Evolutionary conservation across 2,888 invertebrate species (phyloP).

Genomic region (Sphaeridia pumilis): DNA sequence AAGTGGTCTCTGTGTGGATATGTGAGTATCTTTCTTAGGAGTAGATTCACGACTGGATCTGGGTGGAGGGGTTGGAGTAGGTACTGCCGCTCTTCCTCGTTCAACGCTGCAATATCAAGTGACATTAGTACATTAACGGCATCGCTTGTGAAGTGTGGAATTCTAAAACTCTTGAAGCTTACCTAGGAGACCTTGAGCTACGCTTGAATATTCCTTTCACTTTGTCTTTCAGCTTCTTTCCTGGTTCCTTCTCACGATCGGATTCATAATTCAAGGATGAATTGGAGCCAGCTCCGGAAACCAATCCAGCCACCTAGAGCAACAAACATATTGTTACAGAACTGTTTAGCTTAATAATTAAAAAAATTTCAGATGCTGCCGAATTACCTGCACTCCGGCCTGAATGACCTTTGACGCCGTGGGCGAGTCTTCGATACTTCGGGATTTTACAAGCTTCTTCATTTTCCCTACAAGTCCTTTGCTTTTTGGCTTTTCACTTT

Average conservation of each 20-base stretch:
- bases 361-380: background rate
- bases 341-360: background rate
- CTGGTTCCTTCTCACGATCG: slow-evolving; percentile 43
- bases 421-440: slow-evolving; percentile 58
- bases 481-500: slow-evolving; percentile 74
- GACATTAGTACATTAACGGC: background rate
- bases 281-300: slow-evolving; percentile 58
- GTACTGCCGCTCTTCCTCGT: slow-evolving; percentile 18
- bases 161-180: background rate
- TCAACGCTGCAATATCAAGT: slow-evolving; percentile 26
- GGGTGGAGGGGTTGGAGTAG: slow-evolving; percentile 15
- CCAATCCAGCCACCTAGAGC: slow-evolving; percentile 37
- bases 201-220: slow-evolving; percentile 71
- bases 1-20: slow-evolving; percentile 36
- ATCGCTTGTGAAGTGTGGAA: background rate
- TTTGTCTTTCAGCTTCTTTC: slow-evolving; percentile 66
- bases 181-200: slow-evolving; percentile 58
- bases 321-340: background rate
- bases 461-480: slow-evolving; percentile 70
- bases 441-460: slow-evolving; percentile 66
- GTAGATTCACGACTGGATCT: slow-evolving; percentile 25
- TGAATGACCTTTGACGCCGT: slow-evolving; percentile 30
- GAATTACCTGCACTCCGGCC: slow-evolving; percentile 32
- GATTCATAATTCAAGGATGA: slow-evolving; percentile 50
- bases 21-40: slow-evolving; percentile 28